Percentiles rank a stretch among this genome's conserved stretches.
phyloP scores from a whole-genome alignment of 2,113 vertebrate genomes.

The Leptobrachium ailaonicum region DNA sequence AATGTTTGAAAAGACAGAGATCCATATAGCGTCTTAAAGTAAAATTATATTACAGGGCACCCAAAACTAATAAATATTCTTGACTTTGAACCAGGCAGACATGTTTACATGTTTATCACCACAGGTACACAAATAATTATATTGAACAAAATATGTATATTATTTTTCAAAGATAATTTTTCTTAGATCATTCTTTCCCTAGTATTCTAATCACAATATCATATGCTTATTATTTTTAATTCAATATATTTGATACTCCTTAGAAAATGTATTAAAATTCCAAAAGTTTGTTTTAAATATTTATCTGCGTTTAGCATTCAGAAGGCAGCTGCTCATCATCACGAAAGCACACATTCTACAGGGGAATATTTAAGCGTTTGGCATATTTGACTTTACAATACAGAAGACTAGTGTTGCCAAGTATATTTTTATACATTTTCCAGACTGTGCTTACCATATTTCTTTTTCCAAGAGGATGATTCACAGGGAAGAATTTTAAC shows the following conservation, averaged over 20 bases:
- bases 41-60: too few relatives aligned
- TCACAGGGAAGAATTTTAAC: conserved; percentile 14
- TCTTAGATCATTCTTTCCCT: too few relatives aligned
- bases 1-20: too few relatives aligned
- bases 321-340: background rate
- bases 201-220: too few relatives aligned
- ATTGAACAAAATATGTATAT: too few relatives aligned
- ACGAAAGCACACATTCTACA: background rate
- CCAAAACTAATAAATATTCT: too few relatives aligned
- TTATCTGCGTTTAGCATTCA: background rate
- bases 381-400: conserved; percentile 8
- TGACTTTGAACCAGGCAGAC: too few relatives aligned
- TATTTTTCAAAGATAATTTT: too few relatives aligned
- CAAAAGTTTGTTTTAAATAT: background rate
- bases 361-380: background rate
- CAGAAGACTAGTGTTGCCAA: conserved; percentile 3
- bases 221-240: too few relatives aligned
- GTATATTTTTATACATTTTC: conserved; percentile 21
- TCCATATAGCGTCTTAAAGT: too few relatives aligned
- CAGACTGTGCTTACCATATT: conserved; percentile 7
- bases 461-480: conserved; percentile 15
- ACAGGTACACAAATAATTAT: too few relatives aligned
- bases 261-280: background rate
- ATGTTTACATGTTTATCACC: too few relatives aligned
- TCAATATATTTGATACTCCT: background rate